Conservation (phyloP, 2,113 vertebrate species). For the Pseudorasbora parva region DNA sequence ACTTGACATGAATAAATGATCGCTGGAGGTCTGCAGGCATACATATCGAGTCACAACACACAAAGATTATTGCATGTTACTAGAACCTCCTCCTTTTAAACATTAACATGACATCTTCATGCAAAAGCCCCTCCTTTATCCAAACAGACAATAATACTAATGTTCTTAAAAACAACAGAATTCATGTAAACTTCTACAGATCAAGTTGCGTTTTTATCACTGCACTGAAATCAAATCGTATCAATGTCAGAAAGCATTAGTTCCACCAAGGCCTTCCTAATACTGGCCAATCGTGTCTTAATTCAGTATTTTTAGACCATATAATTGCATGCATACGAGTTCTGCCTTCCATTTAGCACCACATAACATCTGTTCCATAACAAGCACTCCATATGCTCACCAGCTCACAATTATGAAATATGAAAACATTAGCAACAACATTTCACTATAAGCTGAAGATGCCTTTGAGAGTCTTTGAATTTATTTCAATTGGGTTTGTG, state of each 20-base stretch:
- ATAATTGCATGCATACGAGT: background rate
- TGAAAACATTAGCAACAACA: background rate
- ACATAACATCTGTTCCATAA: constrained; percentile 17
- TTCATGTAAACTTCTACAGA: background rate
- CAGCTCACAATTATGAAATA: background rate
- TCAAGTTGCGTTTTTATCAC: background rate
- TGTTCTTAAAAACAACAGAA: background rate
- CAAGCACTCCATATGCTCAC: background rate
- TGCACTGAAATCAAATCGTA: background rate
- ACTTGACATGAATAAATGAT: constrained; percentile 68
- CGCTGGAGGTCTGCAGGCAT: constrained; percentile 60
- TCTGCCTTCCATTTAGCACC: background rate
- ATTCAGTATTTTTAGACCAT: constrained; percentile 14
- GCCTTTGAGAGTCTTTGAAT: background rate
- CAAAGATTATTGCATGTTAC: constrained; percentile 40
- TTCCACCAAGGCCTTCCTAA: background rate
- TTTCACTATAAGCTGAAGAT: background rate
- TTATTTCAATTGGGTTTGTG: too few relatives aligned
- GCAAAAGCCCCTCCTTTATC: background rate
- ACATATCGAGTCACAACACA: constrained; percentile 58
- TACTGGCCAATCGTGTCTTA: background rate
- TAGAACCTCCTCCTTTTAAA: constrained; percentile 4
- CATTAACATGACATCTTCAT: background rate
- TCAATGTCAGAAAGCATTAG: constrained; percentile 13
- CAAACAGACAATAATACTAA: background rate